Percentiles rank a stretch among this genome's conserved stretches.
Evolutionary conservation across 2,113 vertebrate species (phyloP).

Genomic region (Ictalurus furcatus): DNA sequence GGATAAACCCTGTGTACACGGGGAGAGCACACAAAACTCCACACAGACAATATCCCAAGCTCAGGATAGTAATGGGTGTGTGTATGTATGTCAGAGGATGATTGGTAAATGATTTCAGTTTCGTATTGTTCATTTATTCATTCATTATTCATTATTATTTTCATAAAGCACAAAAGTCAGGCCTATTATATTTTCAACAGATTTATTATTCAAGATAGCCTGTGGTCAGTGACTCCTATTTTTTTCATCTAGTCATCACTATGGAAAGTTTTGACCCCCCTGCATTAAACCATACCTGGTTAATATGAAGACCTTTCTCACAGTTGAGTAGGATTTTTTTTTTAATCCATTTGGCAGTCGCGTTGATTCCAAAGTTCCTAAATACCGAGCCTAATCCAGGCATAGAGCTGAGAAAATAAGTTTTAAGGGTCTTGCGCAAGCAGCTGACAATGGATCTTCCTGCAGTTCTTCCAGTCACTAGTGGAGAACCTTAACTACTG

Average conservation of each 20-base stretch:
- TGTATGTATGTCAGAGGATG: too few relatives aligned
- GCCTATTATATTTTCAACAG: neutral
- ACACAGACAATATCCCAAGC: too few relatives aligned
- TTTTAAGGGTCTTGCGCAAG: neutral
- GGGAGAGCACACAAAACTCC: too few relatives aligned
- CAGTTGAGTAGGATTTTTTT: neutral
- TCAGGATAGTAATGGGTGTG: too few relatives aligned
- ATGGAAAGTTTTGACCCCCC: neutral
- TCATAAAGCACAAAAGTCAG: neutral
- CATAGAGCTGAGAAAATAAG: neutral
- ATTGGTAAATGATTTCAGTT: too few relatives aligned
- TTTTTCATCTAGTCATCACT: neutral
- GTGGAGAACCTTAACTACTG: neutral
- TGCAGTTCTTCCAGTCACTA: neutral
- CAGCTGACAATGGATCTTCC: neutral
- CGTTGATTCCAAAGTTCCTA: neutral
- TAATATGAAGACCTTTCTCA: neutral
- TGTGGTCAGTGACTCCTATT: neutral
- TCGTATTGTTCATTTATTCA: too few relatives aligned
- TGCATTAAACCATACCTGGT: neutral
- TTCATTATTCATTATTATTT: too few relatives aligned
- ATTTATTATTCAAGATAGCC: neutral
- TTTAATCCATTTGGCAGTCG: neutral
- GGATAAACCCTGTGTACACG: too few relatives aligned
- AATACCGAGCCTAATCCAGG: neutral